phyloP scores from a whole-genome alignment of 2,888 invertebrate genomes.

The Macropis europaea region DNA sequence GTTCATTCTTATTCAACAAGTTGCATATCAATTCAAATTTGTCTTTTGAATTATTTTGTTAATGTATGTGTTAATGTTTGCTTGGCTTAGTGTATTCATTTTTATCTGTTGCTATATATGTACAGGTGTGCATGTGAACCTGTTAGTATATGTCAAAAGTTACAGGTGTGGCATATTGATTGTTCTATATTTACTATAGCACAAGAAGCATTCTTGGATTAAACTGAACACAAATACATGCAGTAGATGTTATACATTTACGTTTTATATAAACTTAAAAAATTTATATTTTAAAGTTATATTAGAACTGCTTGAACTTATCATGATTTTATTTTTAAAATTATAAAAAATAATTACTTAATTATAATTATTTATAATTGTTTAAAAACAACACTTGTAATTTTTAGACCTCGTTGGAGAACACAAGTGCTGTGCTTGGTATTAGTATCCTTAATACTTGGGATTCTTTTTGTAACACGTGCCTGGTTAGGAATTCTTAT shows the following conservation, averaged over 20 bases:
- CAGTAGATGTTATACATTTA: background rate
- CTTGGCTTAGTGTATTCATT: background rate
- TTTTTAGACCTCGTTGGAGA: conserved; percentile 63
- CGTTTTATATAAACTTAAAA: background rate
- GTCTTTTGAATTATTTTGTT: background rate
- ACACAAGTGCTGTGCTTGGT: conserved; percentile 59
- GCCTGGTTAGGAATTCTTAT: conserved; percentile 60
- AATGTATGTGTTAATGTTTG: background rate
- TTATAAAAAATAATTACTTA: background rate
- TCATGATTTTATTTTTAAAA: background rate
- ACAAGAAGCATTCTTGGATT: conserved; percentile 13
- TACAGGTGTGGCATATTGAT: conserved; percentile 51
- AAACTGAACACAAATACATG: background rate
- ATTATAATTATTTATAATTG: background rate
- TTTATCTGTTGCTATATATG: background rate
- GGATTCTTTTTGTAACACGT: conserved; percentile 56
- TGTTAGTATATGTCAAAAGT: conserved; percentile 40
- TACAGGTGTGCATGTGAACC: background rate
- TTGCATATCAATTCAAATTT: background rate
- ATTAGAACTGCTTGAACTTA: background rate
- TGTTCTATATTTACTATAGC: conserved; percentile 49
- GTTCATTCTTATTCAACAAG: background rate
- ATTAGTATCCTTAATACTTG: conserved; percentile 55
- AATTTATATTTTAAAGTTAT: background rate
- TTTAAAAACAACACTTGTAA: background rate